These are phyloP conservation scores for Megalopta genalis DNA, from an alignment of 1,140 invertebrate genomes.

Conservation along the genomic window DNA sequence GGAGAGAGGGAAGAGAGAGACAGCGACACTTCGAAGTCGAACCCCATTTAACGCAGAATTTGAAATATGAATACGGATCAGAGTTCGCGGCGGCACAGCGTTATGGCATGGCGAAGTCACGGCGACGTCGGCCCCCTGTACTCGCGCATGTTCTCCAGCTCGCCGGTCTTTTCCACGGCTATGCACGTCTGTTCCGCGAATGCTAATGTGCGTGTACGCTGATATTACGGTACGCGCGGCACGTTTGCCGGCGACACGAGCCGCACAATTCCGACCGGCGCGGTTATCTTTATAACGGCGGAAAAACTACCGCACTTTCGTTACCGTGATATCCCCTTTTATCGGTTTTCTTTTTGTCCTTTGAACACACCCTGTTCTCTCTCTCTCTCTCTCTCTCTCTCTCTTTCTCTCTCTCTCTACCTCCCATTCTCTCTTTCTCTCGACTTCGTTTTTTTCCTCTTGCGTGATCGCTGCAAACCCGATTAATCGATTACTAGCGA, in stretches of 20 bases:
- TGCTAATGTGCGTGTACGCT: not conserved
- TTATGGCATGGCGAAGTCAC: not conserved
- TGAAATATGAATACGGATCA: slow-evolving; percentile 8
- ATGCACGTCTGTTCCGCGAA: slow-evolving; percentile 10
- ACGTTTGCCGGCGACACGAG: slow-evolving; percentile 5
- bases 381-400: not conserved
- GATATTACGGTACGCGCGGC: slow-evolving; percentile 9
- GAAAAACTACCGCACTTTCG: slow-evolving; percentile 13
- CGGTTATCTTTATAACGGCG: slow-evolving; percentile 28
- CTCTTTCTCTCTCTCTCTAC: no score
- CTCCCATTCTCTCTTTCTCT: not conserved
- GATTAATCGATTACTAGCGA: slow-evolving; percentile 24
- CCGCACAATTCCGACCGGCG: not conserved
- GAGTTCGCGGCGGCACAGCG: not conserved
- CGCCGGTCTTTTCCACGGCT: not conserved
- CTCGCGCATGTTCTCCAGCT: not conserved
- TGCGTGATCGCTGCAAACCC: slow-evolving; percentile 1
- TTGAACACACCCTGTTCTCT: no score
- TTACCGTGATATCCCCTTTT: slow-evolving; percentile 10
- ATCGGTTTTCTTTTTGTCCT: not conserved
- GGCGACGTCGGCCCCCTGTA: not conserved
- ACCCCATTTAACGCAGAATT: slow-evolving; percentile 26
- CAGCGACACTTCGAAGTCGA: not conserved
- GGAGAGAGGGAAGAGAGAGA: no score
- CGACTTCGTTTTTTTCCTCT: not conserved